phyloP scores from a whole-genome alignment of 1,140 invertebrate genomes.

The Bathynomus jamesi region DNA sequence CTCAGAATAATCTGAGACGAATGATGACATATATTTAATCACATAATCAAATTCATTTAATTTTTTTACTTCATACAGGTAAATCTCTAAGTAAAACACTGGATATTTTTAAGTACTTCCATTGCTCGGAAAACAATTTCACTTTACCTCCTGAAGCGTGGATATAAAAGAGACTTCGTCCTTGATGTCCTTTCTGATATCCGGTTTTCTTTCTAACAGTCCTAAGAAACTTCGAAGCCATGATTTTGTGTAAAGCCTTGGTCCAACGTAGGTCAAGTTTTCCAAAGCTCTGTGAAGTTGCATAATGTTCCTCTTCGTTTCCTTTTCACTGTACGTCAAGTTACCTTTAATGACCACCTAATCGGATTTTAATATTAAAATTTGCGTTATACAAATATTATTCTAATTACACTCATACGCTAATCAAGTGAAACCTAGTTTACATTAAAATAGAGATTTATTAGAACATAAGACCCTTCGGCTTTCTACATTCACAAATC shows the following conservation, averaged over 20 bases:
- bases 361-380: no score
- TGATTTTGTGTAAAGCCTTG: conserved; percentile 71
- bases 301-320: conserved; percentile 68
- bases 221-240: conserved; percentile 78
- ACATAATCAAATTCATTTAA: no score
- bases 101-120: no score
- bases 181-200: conserved; percentile 63
- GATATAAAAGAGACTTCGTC: conserved; percentile 66
- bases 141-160: no score
- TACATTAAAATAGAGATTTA: neutral
- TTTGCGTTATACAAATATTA: no score
- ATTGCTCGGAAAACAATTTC: no score
- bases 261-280: conserved; percentile 65
- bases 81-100: no score
- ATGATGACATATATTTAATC: no score
- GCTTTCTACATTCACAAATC: neutral
- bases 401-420: no score
- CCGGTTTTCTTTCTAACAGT: conserved; percentile 64
- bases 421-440: no score
- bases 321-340: conserved; percentile 73
- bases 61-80: no score
- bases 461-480: neutral
- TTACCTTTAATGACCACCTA: conserved; percentile 78
- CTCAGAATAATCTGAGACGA: no score
- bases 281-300: conserved; percentile 69